Evolutionary conservation across 64 coral and sea anemone species (phyloP).

Genomic region (Dendrophyllia cribrosa): DNA sequence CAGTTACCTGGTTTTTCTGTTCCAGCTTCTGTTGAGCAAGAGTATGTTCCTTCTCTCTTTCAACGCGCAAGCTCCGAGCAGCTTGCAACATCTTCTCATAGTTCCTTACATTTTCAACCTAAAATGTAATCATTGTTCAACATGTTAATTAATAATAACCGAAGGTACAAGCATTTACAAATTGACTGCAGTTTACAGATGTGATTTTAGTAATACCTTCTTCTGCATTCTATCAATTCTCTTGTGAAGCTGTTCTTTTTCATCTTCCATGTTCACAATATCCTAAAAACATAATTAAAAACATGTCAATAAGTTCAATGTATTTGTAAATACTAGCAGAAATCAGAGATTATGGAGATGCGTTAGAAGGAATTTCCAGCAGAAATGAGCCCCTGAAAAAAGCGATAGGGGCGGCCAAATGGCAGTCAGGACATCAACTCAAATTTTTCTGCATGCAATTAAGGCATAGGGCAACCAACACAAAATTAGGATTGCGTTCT

Average conservation of each 20-base stretch:
- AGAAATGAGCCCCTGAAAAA: no score
- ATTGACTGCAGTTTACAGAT: not conserved
- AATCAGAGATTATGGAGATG: no score
- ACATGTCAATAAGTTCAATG: not conserved
- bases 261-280: constrained; percentile 97
- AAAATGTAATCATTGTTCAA: not conserved
- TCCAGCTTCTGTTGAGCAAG: constrained; percentile 92
- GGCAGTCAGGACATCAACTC: no score
- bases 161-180: not conserved
- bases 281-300: constrained; percentile 59
- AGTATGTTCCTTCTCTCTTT: constrained; percentile 89
- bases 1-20: constrained; percentile 89
- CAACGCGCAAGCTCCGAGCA: constrained; percentile 90
- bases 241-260: constrained; percentile 90
- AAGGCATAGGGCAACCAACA: no score
- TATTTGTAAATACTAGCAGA: not conserved
- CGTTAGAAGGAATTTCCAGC: no score
- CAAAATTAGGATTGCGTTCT: no score
- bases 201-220: constrained; percentile 62
- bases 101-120: constrained; percentile 93
- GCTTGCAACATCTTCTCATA: constrained; percentile 96
- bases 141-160: not conserved
- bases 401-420: no score
- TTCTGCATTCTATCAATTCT: constrained; percentile 94
- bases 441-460: no score